phyloP scores from a whole-genome alignment of 2,888 invertebrate species.

The Tachina fera region DNA sequence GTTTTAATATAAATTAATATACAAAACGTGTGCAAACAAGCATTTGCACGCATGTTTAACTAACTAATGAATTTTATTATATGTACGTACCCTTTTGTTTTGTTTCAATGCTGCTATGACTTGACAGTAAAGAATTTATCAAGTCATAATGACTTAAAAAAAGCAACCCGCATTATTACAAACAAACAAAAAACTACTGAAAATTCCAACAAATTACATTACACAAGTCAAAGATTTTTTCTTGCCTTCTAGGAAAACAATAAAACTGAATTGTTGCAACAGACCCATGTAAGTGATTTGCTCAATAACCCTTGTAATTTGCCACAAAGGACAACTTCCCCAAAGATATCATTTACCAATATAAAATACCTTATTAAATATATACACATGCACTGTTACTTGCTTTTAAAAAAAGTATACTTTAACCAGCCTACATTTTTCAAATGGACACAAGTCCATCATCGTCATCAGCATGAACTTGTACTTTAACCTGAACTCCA shows the following conservation, averaged over 20 bases:
- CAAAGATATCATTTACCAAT: constrained; percentile 62
- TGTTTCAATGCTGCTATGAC: constrained; percentile 76
- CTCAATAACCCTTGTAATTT: constrained; percentile 82
- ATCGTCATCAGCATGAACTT: constrained; percentile 63
- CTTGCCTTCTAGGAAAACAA: constrained; percentile 45
- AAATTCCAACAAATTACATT: constrained; percentile 81
- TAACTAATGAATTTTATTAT: constrained; percentile 57
- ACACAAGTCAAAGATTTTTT: constrained; percentile 77
- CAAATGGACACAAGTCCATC: constrained; percentile 77
- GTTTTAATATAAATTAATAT: constrained; percentile 80
- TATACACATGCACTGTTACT: constrained; percentile 14
- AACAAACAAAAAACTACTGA: constrained; percentile 43
- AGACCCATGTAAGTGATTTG: constrained; percentile 77
- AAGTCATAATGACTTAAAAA: constrained; percentile 65
- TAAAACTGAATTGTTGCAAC: constrained; percentile 44
- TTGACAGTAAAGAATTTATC: constrained; percentile 75
- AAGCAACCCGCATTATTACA: constrained; percentile 1
- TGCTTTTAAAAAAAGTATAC: not conserved
- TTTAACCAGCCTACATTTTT: constrained; percentile 11
- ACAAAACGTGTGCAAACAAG: constrained; percentile 78
- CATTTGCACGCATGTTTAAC: constrained; percentile 56
- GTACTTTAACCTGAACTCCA: constrained; percentile 11
- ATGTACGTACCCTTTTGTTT: constrained; percentile 27
- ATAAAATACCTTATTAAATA: constrained; percentile 69
- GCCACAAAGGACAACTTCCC: constrained; percentile 72